These are phyloP conservation scores for Pholis gunnellus DNA, from an alignment of 2,113 vertebrate genomes.

Conservation along the genomic window DNA sequence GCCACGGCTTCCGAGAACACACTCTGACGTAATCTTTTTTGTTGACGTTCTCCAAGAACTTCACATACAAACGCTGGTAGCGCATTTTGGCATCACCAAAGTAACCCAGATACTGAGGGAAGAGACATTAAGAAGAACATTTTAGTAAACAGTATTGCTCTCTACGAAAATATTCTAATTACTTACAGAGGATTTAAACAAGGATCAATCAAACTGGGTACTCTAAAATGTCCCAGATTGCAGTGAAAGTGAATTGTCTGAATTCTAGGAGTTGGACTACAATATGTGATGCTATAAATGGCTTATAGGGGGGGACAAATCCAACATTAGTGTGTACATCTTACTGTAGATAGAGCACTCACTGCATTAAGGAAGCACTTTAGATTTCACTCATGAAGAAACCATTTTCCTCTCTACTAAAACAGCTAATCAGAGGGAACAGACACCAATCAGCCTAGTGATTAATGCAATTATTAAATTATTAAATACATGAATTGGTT, in stretches of 20 bases:
- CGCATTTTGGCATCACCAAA: constrained; percentile 92
- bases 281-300: background rate
- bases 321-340: background rate
- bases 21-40: constrained; percentile 92
- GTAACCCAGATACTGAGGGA: constrained; percentile 89
- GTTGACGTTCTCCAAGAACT: constrained; percentile 92
- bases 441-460: background rate
- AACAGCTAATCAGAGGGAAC: background rate
- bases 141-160: background rate
- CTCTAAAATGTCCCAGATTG: background rate
- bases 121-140: background rate
- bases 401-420: background rate
- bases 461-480: background rate
- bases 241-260: background rate
- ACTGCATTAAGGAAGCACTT: too few species aligned
- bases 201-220: background rate
- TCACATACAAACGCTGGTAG: constrained; percentile 91
- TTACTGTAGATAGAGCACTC: background rate
- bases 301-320: background rate
- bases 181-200: background rate
- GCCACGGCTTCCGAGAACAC: constrained; percentile 90
- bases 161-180: background rate
- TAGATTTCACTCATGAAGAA: too few species aligned
- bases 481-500: too few species aligned
- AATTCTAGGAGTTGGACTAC: background rate